Base-by-base conservation (phyloP, 2,888 invertebrate species). In the Caenorhabditis macrosperma region DNA sequence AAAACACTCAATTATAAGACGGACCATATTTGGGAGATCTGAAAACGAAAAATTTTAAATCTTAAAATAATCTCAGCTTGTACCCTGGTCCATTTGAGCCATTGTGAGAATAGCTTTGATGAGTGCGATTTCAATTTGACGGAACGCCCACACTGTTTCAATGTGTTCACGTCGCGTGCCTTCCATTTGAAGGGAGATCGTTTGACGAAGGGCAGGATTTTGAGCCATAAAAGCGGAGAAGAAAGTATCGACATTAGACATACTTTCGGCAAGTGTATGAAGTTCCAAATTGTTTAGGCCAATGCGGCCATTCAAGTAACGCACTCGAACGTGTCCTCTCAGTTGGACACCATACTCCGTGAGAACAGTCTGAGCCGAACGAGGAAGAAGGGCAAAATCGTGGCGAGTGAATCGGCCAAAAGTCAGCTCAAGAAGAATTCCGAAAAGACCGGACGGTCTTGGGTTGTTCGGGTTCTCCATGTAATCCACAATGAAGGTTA, bases 391-490 rank as follows among this genome's bases (percentile, higher is more conserved):
- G 0, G 57, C 46, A 9, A n/a, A 50, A 4, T 72, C 72, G 30
- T 64, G 72, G 22, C 63, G 55, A 0, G 64, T 55, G 15, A 72
- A 26, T 4, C 57, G 22, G 5, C 44, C 46, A 15, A 30, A 20
- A n/a, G 52, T 46, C 6, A 72, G 26, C 6, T 61, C 54, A 5
- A 64, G n/a, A 9, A 72, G 38, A 9, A 72, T 12, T 20, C 48
- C 55, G 50, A 72, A 72, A n/a, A 72, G 2, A 15, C 72, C 72
- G 0, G 72, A 26, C 6, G 72, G 63, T n/a, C 72, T 15, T 4
- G 72, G 63, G 22, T 72, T 72, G 12, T 6, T n/a, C 1, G 35
- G 6, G 22, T 28, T 50, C 12, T 57, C 48, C 63, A 72, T 57
- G 30, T 72, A 72, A 9, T 63, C 72, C 5, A 26, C 26, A 1